phyloP scores from a whole-genome alignment of 2,113 vertebrate species.

The Syrrhaptes paradoxus region DNA sequence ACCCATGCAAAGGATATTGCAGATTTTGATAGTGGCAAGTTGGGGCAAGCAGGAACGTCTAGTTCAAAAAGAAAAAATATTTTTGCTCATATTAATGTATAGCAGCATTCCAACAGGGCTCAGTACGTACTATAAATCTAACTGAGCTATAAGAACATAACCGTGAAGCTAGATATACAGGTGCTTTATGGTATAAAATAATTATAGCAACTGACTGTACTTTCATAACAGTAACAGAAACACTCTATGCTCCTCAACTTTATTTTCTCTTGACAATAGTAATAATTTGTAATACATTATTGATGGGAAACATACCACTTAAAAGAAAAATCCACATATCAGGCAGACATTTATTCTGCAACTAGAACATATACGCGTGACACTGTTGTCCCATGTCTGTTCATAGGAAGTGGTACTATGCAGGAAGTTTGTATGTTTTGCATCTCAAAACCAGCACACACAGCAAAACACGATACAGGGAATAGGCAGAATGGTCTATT shows the following conservation, averaged over 20 bases:
- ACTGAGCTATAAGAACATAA: neutral
- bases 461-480: rapidly evolving
- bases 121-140: neutral
- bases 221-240: neutral
- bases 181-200: neutral
- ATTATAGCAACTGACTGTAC: neutral
- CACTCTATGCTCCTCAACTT: neutral
- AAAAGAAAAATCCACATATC: neutral
- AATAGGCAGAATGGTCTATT: neutral
- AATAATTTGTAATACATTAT: neutral
- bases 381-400: rapidly evolving
- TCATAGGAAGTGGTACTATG: rapidly evolving
- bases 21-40: neutral
- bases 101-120: constrained; percentile 5
- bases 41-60: neutral
- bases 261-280: neutral
- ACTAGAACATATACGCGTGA: rapidly evolving
- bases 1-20: neutral
- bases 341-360: neutral
- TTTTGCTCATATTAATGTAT: neutral
- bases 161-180: neutral
- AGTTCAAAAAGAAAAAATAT: neutral
- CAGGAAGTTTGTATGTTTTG: too few relatives aligned
- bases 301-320: neutral
- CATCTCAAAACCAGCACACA: neutral